Evolutionary conservation across 2,888 invertebrate species (phyloP), one percentile per base, ranked within the genome.

Genomic region (Epsilonema sp.): DNA sequence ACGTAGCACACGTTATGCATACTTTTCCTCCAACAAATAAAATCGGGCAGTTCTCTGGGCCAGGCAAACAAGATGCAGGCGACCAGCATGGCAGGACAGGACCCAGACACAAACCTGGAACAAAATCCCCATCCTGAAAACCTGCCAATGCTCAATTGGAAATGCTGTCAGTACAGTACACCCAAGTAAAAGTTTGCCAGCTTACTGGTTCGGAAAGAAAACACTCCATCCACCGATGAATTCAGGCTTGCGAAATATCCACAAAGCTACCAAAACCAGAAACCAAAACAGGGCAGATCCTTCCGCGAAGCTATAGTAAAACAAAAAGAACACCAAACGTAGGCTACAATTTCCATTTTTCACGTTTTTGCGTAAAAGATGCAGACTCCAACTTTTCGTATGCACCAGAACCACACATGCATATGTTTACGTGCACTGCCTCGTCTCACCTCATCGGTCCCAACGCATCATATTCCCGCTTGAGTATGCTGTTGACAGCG

Each of bases 211-310:
- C 3, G 8, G 20, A 41, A 66, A 65, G 3, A 65, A 49, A 13
- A 40, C 36, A 16, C 60, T 58, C 67, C 67, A 67, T 0, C 66
- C 66, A 1, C 62, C 57, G 25, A 64, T 52, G 37, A 64, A 57
- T 16, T 60, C 58, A 3, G 65, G 65, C 22, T 59, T 54, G 20
- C 65, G 52, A 11, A 60, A 56, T 22, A 67, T 53, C 67, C 56
- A 56, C 25, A 56, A 40, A 8, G 48, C 22, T n/a, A 57, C 50
- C 13, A 56, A 45, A 13, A 47, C 8, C 19, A 49, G 16, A 46
- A 56, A 56, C 24, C 46, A 42, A 26, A 53, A 36, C 16, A 57
- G 19, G 20, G 55, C 45, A n/a, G 41, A 45, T 19, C 31, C 41
- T 41, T 56, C 56, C 25, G 49, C 51, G 37, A 54, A 58, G 11